These are phyloP conservation scores for Limnephilus rhombicus DNA, from an alignment of 2,888 invertebrate species.

Conservation along the genomic window DNA sequence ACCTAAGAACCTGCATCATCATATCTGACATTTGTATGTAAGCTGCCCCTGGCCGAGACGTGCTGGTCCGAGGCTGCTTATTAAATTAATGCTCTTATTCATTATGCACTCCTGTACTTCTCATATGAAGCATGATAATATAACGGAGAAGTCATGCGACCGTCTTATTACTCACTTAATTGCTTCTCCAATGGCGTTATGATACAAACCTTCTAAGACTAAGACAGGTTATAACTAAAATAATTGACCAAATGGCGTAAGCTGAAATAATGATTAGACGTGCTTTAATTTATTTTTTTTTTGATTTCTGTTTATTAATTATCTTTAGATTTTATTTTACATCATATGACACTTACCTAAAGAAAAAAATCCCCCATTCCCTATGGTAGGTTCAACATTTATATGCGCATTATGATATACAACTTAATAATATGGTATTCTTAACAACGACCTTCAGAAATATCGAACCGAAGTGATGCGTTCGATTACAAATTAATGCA, in stretches of 20 bases:
- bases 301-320: too few species aligned
- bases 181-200: neutral
- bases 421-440: too few species aligned
- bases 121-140: neutral
- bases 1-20: neutral
- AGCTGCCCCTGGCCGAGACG: constrained; percentile 5
- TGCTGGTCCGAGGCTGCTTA: neutral
- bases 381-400: too few species aligned
- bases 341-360: too few species aligned
- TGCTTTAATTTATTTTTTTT: too few species aligned
- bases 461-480: too few species aligned
- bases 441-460: too few species aligned
- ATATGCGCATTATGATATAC: too few species aligned
- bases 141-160: neutral
- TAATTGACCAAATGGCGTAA: neutral
- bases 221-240: neutral
- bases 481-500: too few species aligned
- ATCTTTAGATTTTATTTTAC: too few species aligned
- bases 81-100: constrained; percentile 14
- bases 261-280: too few species aligned
- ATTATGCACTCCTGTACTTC: neutral
- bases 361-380: too few species aligned
- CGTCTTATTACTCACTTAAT: neutral
- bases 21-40: neutral
- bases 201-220: neutral